A percentile compares a stretch with the other conserved stretches of the same genome.
Evolutionary conservation across 2,888 invertebrate genomes (phyloP).

Genomic region (Stenolophus ochropezus): DNA sequence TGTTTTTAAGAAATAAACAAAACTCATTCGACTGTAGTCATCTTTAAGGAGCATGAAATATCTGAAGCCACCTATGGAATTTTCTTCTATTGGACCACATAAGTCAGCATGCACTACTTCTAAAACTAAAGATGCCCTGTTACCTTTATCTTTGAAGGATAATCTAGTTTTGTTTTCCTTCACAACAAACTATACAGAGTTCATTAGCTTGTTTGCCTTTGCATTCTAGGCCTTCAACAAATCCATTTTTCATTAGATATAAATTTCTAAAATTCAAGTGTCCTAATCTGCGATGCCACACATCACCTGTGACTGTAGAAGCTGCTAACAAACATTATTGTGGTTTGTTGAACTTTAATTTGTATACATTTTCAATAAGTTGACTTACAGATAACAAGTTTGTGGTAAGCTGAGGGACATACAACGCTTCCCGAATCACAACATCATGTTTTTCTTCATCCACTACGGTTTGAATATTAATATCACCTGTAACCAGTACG

Average conservation of each 20-base stretch:
- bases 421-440: background rate
- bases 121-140: conserved; percentile 62
- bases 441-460: conserved; percentile 7
- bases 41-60: conserved; percentile 67
- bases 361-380: conserved; percentile 36
- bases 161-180: conserved; percentile 66
- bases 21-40: conserved; percentile 65
- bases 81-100: conserved; percentile 63
- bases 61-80: conserved; percentile 62
- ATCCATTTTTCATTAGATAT: conserved; percentile 37
- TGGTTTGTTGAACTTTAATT: background rate
- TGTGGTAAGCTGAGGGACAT: conserved; percentile 24
- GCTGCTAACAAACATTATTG: conserved; percentile 33
- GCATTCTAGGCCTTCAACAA: conserved; percentile 12
- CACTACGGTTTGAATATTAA: background rate
- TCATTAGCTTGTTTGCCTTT: conserved; percentile 57
- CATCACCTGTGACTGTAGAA: background rate
- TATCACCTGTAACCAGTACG: conserved; percentile 5
- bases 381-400: conserved; percentile 29
- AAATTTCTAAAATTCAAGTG: conserved; percentile 24
- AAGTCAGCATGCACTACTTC: conserved; percentile 65
- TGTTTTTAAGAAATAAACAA: conserved; percentile 64
- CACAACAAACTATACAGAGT: conserved; percentile 63
- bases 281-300: conserved; percentile 50
- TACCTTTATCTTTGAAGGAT: conserved; percentile 63